Conservation (phyloP, 2,113 vertebrate species). For the Diadophis punctatus region DNA sequence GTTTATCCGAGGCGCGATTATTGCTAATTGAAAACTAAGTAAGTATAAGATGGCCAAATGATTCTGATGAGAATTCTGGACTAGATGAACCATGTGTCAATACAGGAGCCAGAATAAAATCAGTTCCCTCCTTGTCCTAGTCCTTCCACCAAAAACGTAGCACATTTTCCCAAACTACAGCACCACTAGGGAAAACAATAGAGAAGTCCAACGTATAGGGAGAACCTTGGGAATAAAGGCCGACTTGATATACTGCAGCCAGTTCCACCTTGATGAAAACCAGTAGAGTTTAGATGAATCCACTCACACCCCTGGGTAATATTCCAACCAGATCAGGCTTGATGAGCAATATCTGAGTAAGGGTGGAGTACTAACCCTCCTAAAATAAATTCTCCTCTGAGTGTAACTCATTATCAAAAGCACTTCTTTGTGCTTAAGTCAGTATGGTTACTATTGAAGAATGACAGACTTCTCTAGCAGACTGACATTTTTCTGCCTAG, state of each 20-base stretch:
- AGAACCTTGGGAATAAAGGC: not conserved
- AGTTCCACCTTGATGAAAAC: not conserved
- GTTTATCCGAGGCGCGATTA: constrained; percentile 81
- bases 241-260: not conserved
- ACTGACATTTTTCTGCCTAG: not conserved
- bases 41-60: not conserved
- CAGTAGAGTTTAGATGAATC: not conserved
- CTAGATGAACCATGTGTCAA: not conserved
- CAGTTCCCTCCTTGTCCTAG: not conserved
- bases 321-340: not conserved
- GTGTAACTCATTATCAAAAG: not conserved
- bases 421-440: not conserved
- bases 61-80: not conserved
- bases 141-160: not conserved
- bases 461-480: not conserved
- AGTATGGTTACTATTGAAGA: not conserved
- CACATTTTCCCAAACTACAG: not conserved
- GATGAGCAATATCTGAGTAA: not conserved
- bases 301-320: not conserved
- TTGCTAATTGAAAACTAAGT: constrained; percentile 79
- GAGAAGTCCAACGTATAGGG: not conserved
- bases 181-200: not conserved
- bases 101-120: not conserved
- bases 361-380: not conserved
- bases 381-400: not conserved